A percentile compares a stretch with the other conserved stretches of the same genome.
Evolutionary conservation across 1,140 invertebrate genomes (phyloP).

Genomic region (Sitophilus oryzae): DNA sequence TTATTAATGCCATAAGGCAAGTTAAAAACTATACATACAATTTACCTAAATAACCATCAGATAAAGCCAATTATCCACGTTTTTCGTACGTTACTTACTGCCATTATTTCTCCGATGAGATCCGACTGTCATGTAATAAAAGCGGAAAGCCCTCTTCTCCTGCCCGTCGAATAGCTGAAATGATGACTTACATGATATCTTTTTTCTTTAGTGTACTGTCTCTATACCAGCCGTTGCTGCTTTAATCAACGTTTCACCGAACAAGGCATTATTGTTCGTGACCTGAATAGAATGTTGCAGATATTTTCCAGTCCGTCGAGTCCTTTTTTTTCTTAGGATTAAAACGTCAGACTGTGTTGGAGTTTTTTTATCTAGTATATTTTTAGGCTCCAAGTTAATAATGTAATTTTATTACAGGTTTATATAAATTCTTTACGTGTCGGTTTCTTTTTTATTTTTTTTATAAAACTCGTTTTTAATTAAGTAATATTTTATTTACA

Average conservation of each 20-base stretch:
- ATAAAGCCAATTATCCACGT: no score
- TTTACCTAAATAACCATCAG: no score
- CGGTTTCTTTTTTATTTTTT: no score
- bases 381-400: not conserved
- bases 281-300: not conserved
- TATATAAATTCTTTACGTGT: not conserved
- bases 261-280: not conserved
- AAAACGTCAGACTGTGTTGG: not conserved
- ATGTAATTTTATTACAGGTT: not conserved
- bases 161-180: not conserved
- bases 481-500: no score
- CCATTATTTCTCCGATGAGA: not conserved
- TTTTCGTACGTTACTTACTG: not conserved
- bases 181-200: not conserved
- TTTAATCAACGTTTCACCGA: not conserved
- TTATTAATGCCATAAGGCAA: no score
- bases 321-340: not conserved
- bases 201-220: not conserved
- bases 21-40: no score
- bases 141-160: not conserved
- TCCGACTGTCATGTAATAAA: not conserved
- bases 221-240: no score
- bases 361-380: not conserved
- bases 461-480: no score
- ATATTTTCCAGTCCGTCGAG: not conserved